Conservation (phyloP, 2,797 vertebrate species). For the Simalia tracyae region DNA sequence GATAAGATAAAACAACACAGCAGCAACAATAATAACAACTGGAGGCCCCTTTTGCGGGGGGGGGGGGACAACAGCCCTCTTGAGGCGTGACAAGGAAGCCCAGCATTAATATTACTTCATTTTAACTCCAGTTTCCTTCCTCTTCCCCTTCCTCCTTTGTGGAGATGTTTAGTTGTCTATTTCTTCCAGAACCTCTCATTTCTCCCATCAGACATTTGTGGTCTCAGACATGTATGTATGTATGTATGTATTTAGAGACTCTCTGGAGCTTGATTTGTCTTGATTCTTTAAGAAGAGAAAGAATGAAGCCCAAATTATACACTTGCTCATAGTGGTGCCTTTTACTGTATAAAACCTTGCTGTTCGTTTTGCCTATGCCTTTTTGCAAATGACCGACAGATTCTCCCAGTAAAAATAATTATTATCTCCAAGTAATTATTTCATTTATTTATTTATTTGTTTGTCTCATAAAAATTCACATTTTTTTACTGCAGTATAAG, state of each 20-base stretch:
- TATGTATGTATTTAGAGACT: neutral
- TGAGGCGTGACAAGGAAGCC: neutral
- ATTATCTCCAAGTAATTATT: conserved; percentile 57
- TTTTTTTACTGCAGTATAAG: conserved; percentile 44
- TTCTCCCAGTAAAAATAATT: conserved; percentile 63
- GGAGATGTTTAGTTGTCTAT: conserved; percentile 35
- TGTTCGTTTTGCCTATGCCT: conserved; percentile 39
- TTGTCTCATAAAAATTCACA: conserved; percentile 32
- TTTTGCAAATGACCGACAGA: conserved; percentile 54
- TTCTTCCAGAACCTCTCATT: conserved; percentile 48
- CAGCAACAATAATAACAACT: neutral
- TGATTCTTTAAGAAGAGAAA: conserved; percentile 25
- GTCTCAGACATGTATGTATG: neutral
- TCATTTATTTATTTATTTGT: neutral
- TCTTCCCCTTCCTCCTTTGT: conserved; percentile 35
- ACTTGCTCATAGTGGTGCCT: conserved; percentile 43
- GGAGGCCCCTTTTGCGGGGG: neutral
- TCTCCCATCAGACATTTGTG: conserved; percentile 37
- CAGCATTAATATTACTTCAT: conserved; percentile 21
- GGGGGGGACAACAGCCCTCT: neutral
- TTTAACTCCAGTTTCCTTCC: conserved; percentile 42
- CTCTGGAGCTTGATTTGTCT: conserved; percentile 45
- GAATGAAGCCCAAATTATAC: conserved; percentile 56
- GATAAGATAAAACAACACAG: neutral
- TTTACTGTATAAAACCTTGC: conserved; percentile 41